Percentiles rank a stretch among this genome's conserved stretches.
These are phyloP conservation scores for Nasonia longicornis DNA, from an alignment of 1,140 invertebrate genomes.

Conservation along the genomic window DNA sequence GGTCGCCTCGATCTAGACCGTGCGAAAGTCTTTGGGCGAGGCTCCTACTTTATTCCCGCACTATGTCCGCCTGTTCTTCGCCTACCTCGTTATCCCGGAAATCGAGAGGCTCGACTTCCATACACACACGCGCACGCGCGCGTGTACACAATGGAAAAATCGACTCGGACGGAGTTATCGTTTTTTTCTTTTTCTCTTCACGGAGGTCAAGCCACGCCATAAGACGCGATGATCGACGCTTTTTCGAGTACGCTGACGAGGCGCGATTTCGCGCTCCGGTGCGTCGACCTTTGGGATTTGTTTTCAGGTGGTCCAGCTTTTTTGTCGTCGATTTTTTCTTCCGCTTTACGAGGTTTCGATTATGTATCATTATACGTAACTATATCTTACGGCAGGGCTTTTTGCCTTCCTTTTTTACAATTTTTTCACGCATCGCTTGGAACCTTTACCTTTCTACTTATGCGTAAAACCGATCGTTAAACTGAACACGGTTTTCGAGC, in stretches of 20 bases:
- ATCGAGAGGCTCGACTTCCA: conserved; percentile 17
- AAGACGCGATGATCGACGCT: conserved; percentile 1
- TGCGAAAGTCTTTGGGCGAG: conserved; percentile 22
- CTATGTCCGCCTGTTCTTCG: neutral
- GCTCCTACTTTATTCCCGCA: neutral
- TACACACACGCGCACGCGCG: neutral
- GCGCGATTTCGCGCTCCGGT: neutral
- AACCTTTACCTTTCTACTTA: too few species aligned
- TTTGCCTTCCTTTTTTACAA: too few species aligned
- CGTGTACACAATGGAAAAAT: conserved; percentile 17
- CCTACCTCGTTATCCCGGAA: conserved; percentile 30
- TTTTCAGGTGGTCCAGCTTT: neutral
- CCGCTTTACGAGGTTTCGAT: neutral
- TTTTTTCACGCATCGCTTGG: too few species aligned
- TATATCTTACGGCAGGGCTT: too few species aligned
- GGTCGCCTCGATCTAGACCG: conserved; percentile 28
- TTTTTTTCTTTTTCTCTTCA: neutral
- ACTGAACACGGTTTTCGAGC: too few species aligned
- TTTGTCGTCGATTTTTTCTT: neutral
- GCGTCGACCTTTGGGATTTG: conserved; percentile 7
- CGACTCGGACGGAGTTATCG: neutral
- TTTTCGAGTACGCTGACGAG: neutral
- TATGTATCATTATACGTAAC: neutral
- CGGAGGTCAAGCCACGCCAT: neutral
- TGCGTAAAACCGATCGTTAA: too few species aligned